Conservation (phyloP, 2,888 invertebrate genomes). For the Tipula helvola region DNA sequence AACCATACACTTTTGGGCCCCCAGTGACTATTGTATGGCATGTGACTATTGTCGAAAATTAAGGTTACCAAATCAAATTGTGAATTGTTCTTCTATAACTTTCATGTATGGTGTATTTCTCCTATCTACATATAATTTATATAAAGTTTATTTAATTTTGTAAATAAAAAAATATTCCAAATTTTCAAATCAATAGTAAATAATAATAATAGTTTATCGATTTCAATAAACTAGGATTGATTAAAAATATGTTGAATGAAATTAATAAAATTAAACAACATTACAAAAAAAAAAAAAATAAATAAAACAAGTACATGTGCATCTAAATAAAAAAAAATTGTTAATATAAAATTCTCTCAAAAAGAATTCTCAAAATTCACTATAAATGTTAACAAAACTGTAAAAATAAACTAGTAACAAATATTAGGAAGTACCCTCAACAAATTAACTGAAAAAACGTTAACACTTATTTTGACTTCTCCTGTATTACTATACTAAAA, state of each 20-base stretch:
- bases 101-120: no score
- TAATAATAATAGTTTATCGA: background rate
- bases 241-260: background rate
- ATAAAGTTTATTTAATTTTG: background rate
- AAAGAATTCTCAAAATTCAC: background rate
- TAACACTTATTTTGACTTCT: no score
- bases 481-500: no score
- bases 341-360: background rate
- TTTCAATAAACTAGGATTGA: background rate
- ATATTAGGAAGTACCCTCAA: no score
- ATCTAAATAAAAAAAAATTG: background rate
- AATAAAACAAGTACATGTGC: background rate
- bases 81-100: no score
- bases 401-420: background rate
- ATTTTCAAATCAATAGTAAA: background rate
- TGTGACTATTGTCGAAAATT: no score
- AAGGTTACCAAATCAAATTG: no score
- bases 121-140: no score
- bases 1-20: no score
- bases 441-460: no score
- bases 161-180: background rate
- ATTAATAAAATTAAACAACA: background rate
- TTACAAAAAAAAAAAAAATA: background rate
- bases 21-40: no score
- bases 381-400: background rate